Percentiles rank a stretch among this genome's conserved stretches.
phyloP scores from a whole-genome alignment of 1,140 invertebrate genomes.

The Lucilia cuprina region DNA sequence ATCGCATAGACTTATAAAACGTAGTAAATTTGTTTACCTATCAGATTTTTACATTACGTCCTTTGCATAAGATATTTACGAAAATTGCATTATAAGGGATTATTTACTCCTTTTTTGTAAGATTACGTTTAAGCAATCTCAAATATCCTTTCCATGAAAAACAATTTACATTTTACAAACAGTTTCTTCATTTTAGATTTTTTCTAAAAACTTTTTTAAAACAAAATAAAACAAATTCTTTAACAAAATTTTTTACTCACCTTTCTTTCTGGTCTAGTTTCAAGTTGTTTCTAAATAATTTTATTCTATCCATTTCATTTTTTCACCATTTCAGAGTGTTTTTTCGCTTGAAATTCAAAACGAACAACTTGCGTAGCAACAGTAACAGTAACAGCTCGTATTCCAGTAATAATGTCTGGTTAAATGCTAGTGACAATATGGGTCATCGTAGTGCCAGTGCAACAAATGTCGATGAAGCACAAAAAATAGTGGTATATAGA shows the following conservation, averaged over 20 bases:
- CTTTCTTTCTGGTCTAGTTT: neutral
- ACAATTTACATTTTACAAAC: too few relatives aligned
- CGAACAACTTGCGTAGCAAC: neutral
- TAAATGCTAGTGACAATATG: conserved; percentile 11
- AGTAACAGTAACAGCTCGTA: neutral
- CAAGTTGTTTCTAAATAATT: neutral
- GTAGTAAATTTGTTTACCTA: too few relatives aligned
- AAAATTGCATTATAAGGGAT: too few relatives aligned
- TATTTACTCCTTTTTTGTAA: too few relatives aligned
- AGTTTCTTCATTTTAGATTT: too few relatives aligned
- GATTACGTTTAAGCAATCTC: too few relatives aligned
- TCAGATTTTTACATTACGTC: too few relatives aligned
- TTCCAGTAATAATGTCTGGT: neutral
- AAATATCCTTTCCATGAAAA: too few relatives aligned
- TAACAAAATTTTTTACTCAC: too few relatives aligned
- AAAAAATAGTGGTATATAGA: conserved; percentile 36
- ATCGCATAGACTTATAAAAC: too few relatives aligned
- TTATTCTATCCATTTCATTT: neutral
- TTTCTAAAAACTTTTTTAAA: neutral
- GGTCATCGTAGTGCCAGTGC: neutral
- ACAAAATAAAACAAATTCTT: neutral
- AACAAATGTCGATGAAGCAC: conserved; percentile 37
- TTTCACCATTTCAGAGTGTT: conserved; percentile 36
- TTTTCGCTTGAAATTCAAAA: conserved; percentile 38
- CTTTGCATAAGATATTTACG: too few relatives aligned